phyloP scores from a whole-genome alignment of 2,888 invertebrate genomes.

The Strigamia maritima region DNA sequence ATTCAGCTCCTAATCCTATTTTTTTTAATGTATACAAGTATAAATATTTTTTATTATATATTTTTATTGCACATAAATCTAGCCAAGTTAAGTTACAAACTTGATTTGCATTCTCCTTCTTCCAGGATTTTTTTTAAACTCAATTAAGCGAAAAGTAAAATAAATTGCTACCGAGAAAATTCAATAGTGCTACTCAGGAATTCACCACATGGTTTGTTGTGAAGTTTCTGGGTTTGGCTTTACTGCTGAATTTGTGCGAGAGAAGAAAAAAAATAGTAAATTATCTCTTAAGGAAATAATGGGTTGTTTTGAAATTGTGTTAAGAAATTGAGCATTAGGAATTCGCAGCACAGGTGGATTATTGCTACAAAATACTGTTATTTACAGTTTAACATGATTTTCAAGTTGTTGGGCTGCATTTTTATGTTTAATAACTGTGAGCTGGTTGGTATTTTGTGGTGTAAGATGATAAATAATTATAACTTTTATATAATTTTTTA shows the following conservation, averaged over 20 bases:
- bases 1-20: neutral
- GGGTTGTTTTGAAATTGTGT: neutral
- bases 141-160: neutral
- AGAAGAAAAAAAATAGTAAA: neutral
- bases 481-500: too few relatives aligned
- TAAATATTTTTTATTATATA: neutral
- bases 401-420: too few relatives aligned
- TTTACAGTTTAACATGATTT: neutral
- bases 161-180: constrained; percentile 1
- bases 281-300: neutral
- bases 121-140: neutral
- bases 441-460: neutral
- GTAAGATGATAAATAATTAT: too few relatives aligned
- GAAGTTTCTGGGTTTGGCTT: neutral
- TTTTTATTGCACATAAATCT: neutral
- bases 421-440: too few relatives aligned
- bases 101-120: constrained; percentile 11
- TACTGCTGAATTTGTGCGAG: neutral
- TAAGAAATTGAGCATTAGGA: neutral
- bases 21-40: too few relatives aligned
- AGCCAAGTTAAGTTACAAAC: neutral
- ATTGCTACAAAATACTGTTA: neutral
- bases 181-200: neutral
- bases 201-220: neutral
- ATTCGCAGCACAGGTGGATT: neutral